Base-by-base conservation (phyloP, 2,797 vertebrate genomes). In the Etheostoma nigrum region DNA sequence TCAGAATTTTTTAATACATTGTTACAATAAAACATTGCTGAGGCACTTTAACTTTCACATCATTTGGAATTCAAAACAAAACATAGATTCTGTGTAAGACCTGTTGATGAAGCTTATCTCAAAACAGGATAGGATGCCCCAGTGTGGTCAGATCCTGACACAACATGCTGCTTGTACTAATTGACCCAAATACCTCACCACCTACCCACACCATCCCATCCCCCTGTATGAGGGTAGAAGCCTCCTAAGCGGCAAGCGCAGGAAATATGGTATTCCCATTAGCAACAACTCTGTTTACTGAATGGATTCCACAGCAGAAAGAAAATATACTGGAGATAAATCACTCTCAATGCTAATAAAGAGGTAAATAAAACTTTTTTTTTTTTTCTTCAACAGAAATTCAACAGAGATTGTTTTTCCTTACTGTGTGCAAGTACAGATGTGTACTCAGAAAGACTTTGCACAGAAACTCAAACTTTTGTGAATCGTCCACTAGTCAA, bases 241-340 rank as follows among this genome's bases (percentile, higher is more conserved):
- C 49, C 83, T 83, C 73, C 27, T 64, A 81, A 88, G 82, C 44
- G 8, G 63, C 59, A 70, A 82, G 75, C 52, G 27, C 72, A 86
- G 92, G 76, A 94, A 91, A 92, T 88, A 76, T 95, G 95, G 62
- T 94, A 75, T 93, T 92, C 83, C 77, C 94, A 94, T 95, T 89
- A 94, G 88, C 18, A 30, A 71, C 53, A 52, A 75, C 78, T 67
- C 66, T 87, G 89, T 91, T 93, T 91, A 86, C 82, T 63, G 61
- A 88, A 87, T 85, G 72, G 85, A 91, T 94, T 94, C 92, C 88
- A 80, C 86, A 88, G 81, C 72, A 86, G 54, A 77, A 66, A 68
- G 72, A 84, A 45, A 61, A 71, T n/a, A 86, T 69, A 64, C 71
- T 67, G 70, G 18, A 67, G 53, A 69, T 77, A 86, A 89, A 89